Percentiles rank a stretch among this genome's conserved stretches.
phyloP scores from a whole-genome alignment of 30 jellyfish, hydroid and myxozoan species.

The Aurelia coerulea region DNA sequence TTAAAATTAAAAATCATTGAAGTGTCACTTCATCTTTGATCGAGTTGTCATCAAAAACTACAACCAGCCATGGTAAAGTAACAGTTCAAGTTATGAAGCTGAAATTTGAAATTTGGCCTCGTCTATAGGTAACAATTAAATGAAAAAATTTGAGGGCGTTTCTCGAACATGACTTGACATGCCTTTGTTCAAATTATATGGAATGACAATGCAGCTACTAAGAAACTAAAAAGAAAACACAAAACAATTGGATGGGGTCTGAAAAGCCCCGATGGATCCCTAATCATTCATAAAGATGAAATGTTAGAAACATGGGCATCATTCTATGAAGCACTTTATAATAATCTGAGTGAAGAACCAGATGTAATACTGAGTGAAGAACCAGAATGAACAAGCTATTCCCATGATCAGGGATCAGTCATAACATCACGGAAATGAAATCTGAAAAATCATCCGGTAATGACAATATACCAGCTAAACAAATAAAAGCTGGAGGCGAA shows the following conservation, averaged over 20 bases:
- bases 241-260: constrained; percentile 20
- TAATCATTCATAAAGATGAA: constrained; percentile 9
- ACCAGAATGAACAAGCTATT: constrained; percentile 19
- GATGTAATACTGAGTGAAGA: not conserved
- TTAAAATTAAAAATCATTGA: no score
- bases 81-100: no score
- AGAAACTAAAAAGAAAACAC: constrained; percentile 22
- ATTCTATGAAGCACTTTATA: constrained; percentile 25
- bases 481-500: constrained; percentile 16
- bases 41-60: no score
- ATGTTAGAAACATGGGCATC: constrained; percentile 18
- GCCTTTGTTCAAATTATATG: no score
- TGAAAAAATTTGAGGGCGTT: no score
- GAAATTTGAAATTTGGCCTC: no score
- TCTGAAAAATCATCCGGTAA: constrained; percentile 16
- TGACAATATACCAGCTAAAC: constrained; percentile 19
- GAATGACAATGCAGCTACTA: not conserved
- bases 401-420: constrained; percentile 25
- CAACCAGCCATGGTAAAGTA: no score
- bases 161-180: no score
- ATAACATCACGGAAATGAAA: constrained; percentile 9
- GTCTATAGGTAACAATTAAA: no score
- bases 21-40: no score
- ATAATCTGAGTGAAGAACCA: constrained; percentile 14
- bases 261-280: constrained; percentile 13